A percentile compares a stretch with the other conserved stretches of the same genome.
Conservation (phyloP, 2,113 vertebrate species). For the Actinemys pallida region DNA sequence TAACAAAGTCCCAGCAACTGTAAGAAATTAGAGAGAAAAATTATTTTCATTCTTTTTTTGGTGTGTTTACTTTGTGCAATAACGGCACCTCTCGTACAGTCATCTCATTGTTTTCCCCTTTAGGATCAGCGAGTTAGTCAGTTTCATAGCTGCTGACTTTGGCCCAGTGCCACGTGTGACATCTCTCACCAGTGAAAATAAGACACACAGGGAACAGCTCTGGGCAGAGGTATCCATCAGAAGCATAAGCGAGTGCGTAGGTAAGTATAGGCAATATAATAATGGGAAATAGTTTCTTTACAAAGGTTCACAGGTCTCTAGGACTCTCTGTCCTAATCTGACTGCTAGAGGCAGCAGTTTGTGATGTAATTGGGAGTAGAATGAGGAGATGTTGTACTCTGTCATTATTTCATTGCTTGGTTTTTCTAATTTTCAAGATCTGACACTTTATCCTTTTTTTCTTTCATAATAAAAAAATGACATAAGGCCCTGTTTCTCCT, state of each 20-base stretch:
- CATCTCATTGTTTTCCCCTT: neutral
- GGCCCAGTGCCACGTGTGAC: neutral
- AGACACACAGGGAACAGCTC: neutral
- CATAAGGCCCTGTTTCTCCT: neutral
- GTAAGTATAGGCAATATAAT: neutral
- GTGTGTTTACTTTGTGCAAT: neutral
- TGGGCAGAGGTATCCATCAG: too few relatives aligned
- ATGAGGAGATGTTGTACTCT: neutral
- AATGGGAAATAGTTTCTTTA: neutral
- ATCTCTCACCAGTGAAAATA: neutral
- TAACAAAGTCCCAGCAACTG: constrained; percentile 9
- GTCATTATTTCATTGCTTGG: neutral
- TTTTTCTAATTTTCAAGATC: neutral
- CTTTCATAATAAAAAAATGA: neutral
- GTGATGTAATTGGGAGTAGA: neutral
- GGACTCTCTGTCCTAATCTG: neutral
- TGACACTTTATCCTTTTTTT: rapidly evolving
- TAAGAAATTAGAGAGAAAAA: neutral
- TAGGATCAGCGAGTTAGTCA: neutral
- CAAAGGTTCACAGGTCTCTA: neutral
- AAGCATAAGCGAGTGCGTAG: neutral
- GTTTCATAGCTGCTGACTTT: neutral
- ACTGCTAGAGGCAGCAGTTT: neutral
- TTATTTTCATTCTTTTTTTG: neutral
- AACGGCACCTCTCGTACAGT: neutral